Evolutionary conservation across 2,113 vertebrate genomes (phyloP).

Genomic region (Barnardius zonarius): DNA sequence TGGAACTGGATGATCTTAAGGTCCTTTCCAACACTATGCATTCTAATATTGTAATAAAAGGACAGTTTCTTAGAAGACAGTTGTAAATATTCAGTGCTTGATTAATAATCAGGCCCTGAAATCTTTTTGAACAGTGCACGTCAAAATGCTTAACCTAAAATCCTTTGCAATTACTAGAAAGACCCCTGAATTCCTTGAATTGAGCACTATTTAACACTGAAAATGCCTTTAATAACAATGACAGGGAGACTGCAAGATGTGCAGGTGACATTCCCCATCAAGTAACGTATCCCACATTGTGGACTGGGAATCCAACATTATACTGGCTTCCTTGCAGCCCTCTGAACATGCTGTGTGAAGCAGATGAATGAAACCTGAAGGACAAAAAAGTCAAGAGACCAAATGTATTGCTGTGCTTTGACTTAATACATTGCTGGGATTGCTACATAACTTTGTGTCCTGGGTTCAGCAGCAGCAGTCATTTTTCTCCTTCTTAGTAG

Average conservation of each 20-base stretch:
- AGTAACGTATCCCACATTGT: fast-evolving
- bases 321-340: neutral
- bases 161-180: neutral
- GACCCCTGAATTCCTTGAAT: neutral
- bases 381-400: neutral
- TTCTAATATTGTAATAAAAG: neutral
- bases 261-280: neutral
- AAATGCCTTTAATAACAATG: neutral
- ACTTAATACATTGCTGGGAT: neutral
- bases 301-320: neutral
- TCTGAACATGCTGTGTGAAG: neutral
- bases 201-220: neutral
- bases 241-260: neutral
- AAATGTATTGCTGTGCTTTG: neutral
- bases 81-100: neutral
- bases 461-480: too few relatives aligned
- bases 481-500: too few relatives aligned
- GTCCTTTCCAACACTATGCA: neutral
- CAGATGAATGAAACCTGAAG: neutral
- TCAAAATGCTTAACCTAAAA: neutral
- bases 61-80: neutral
- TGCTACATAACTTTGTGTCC: neutral
- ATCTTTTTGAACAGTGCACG: neutral
- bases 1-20: neutral
- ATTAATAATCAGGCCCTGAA: neutral